Evolutionary conservation across 1,140 invertebrate genomes (phyloP).

Genomic region (Halotydeus destructor): DNA sequence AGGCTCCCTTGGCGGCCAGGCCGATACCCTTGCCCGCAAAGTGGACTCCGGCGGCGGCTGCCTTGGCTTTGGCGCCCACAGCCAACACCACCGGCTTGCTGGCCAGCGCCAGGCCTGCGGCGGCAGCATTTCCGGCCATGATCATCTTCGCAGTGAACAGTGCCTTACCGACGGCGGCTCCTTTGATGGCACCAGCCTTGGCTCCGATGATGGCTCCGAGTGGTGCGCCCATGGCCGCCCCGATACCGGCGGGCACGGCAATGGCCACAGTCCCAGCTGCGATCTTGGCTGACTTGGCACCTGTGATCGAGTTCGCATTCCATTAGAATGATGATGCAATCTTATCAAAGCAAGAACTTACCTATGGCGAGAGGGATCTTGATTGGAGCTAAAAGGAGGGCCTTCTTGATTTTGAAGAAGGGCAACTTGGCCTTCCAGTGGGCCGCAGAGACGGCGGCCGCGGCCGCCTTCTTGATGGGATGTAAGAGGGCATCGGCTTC

Average conservation of each 20-base stretch:
- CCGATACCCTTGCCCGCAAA: background rate
- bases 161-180: background rate
- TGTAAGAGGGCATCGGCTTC: no score
- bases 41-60: background rate
- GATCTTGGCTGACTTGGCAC: background rate
- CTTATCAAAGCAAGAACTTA: background rate
- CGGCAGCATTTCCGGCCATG: background rate
- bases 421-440: no score
- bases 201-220: background rate
- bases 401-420: no score
- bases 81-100: background rate
- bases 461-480: no score
- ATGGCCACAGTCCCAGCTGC: background rate
- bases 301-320: background rate
- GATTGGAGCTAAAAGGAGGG: background rate
- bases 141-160: background rate
- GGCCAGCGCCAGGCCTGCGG: background rate
- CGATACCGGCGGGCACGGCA: slow-evolving; percentile 1
- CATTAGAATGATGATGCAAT: background rate
- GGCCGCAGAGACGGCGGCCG: no score
- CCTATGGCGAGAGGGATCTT: background rate
- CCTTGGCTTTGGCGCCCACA: background rate
- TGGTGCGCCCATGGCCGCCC: background rate
- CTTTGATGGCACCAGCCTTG: background rate
- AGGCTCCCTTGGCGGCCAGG: no score